Evolutionary conservation across 1,140 invertebrate genomes (phyloP).

Genomic region (Trinorchestia longiramus): DNA sequence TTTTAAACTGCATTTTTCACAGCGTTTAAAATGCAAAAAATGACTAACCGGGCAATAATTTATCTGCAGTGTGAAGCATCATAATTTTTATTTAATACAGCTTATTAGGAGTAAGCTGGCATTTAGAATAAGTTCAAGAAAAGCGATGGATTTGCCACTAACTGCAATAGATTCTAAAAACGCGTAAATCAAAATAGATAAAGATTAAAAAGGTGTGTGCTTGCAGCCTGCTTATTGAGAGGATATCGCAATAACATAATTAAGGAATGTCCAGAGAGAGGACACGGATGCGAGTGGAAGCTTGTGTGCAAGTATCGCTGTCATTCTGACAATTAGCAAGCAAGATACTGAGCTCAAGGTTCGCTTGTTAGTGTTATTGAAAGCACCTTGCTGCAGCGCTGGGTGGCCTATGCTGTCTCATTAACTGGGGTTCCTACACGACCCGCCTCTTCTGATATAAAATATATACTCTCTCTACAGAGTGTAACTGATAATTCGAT

Average conservation of each 20-base stretch:
- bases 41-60: not conserved
- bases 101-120: not conserved
- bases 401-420: conserved; percentile 42
- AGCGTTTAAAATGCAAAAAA: not conserved
- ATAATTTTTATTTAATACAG: not conserved
- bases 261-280: not conserved
- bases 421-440: not conserved
- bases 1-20: not conserved
- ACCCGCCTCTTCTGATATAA: not conserved
- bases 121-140: not conserved
- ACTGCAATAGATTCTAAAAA: not conserved
- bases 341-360: not conserved
- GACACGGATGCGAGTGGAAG: not conserved
- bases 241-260: not conserved
- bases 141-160: not conserved
- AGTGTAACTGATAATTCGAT: not conserved
- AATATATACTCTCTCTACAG: not conserved
- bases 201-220: not conserved
- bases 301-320: not conserved
- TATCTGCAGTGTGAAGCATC: not conserved
- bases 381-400: conserved; percentile 4
- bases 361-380: not conserved
- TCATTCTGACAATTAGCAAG: not conserved
- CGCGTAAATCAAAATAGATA: not conserved
- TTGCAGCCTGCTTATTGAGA: not conserved